Conservation (phyloP, 2,113 vertebrate genomes). For the Hystrix cristata region DNA sequence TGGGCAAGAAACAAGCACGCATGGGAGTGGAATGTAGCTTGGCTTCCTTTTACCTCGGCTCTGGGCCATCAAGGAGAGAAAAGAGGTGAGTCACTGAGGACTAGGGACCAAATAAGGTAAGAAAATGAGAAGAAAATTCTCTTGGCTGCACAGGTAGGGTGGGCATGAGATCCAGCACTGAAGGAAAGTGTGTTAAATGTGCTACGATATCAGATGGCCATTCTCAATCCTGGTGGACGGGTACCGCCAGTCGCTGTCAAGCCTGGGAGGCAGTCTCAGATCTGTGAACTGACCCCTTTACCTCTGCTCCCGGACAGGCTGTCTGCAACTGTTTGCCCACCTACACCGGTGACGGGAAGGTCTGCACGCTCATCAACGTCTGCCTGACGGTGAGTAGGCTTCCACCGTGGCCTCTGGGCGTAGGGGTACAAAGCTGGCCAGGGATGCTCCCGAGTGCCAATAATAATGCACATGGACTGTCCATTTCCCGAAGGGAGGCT, state of each 20-base stretch:
- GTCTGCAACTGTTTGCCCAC: constrained; percentile 91
- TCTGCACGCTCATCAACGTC: constrained; percentile 89
- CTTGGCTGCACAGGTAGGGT: background rate
- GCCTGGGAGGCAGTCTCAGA: background rate
- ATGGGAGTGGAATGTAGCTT: fast-evolving
- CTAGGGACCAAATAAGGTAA: background rate
- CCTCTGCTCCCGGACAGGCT: constrained; percentile 87
- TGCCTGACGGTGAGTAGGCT: constrained; percentile 90
- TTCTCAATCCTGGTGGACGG: background rate
- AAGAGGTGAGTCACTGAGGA: background rate
- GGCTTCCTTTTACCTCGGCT: background rate
- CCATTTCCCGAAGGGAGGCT: background rate
- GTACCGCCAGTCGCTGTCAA: fast-evolving
- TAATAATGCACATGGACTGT: background rate
- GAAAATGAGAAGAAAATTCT: background rate
- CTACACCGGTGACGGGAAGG: constrained; percentile 91
- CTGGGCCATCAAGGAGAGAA: background rate
- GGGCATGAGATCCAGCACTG: background rate
- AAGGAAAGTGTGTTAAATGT: background rate
- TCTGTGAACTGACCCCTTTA: background rate
- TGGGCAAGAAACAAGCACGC: background rate
- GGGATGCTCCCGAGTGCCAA: background rate
- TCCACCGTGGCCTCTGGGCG: background rate
- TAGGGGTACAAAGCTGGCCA: background rate
- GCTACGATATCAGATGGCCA: background rate